These are phyloP conservation scores for Scomber colias DNA, from an alignment of 2,113 vertebrate species.

Conservation along the genomic window DNA sequence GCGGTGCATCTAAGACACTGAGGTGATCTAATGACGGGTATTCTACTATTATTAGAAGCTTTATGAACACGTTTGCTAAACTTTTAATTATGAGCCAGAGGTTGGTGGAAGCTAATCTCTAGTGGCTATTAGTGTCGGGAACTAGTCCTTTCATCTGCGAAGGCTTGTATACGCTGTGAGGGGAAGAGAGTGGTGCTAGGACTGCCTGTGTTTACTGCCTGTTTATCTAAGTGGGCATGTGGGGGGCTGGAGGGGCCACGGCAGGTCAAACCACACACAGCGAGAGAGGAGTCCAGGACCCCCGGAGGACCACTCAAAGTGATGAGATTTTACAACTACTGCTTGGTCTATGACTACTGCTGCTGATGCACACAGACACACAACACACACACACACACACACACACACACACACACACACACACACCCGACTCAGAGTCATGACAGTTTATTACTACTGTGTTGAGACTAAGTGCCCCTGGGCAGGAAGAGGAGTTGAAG, in stretches of 20 bases:
- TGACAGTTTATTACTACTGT: constrained; percentile 47
- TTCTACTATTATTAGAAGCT: constrained; percentile 51
- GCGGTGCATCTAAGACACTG: background rate
- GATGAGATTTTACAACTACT: constrained; percentile 81
- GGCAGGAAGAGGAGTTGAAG: constrained; percentile 71
- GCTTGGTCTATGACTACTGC: constrained; percentile 74
- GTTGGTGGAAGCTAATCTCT: constrained; percentile 71
- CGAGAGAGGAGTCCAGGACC: constrained; percentile 76
- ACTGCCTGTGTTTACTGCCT: constrained; percentile 80
- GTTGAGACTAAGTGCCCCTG: constrained; percentile 72
- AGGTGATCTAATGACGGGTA: constrained; percentile 13
- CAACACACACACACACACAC: constrained; percentile 47
- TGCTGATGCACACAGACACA: constrained; percentile 36
- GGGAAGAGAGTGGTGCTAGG: constrained; percentile 71
- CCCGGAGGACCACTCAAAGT: constrained; percentile 80
- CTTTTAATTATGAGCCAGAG: constrained; percentile 72
- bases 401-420: constrained; percentile 71
- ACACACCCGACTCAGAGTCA: constrained; percentile 72
- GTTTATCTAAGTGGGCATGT: constrained; percentile 85
- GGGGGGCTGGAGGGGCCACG: constrained; percentile 64
- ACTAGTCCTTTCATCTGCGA: constrained; percentile 79
- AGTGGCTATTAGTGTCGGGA: constrained; percentile 74
- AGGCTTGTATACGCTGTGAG: constrained; percentile 76
- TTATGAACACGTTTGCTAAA: constrained; percentile 58
- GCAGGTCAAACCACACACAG: constrained; percentile 85